phyloP scores from a whole-genome alignment of 2,113 vertebrate species.

The Aramus guarauna region DNA sequence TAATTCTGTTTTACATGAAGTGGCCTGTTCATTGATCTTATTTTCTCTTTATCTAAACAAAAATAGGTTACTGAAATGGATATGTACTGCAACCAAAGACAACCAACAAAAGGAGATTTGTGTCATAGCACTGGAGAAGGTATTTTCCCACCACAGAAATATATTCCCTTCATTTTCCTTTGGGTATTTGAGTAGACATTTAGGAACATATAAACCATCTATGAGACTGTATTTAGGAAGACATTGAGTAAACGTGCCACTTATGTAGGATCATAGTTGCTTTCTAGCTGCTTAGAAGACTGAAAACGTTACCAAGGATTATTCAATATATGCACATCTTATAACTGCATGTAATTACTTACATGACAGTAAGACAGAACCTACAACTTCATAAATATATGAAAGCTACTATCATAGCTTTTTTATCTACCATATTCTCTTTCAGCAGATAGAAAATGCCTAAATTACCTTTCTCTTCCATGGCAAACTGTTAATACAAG shows the following conservation, averaged over 20 bases:
- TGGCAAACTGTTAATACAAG: neutral
- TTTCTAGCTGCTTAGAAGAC: neutral
- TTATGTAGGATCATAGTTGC: neutral
- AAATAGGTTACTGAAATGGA: neutral
- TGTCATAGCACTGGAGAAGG: neutral
- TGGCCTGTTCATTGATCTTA: neutral
- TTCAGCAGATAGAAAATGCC: neutral
- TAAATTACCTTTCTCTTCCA: neutral
- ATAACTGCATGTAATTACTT: neutral
- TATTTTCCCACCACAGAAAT: neutral
- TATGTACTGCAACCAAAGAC: neutral
- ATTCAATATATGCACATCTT: neutral
- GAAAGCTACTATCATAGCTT: neutral
- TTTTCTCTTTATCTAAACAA: neutral
- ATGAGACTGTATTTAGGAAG: neutral
- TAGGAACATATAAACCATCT: neutral
- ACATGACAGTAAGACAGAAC: neutral
- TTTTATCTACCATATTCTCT: neutral
- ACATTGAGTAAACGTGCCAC: neutral
- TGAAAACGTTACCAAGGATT: neutral
- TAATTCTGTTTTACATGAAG: neutral
- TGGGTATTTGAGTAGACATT: neutral
- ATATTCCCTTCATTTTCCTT: neutral
- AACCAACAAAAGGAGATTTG: neutral
- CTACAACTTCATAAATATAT: neutral